A percentile compares a stretch with the other conserved stretches of the same genome.
Evolutionary conservation across 1,140 invertebrate genomes (phyloP).

Genomic region (Zaprionus taronus): DNA sequence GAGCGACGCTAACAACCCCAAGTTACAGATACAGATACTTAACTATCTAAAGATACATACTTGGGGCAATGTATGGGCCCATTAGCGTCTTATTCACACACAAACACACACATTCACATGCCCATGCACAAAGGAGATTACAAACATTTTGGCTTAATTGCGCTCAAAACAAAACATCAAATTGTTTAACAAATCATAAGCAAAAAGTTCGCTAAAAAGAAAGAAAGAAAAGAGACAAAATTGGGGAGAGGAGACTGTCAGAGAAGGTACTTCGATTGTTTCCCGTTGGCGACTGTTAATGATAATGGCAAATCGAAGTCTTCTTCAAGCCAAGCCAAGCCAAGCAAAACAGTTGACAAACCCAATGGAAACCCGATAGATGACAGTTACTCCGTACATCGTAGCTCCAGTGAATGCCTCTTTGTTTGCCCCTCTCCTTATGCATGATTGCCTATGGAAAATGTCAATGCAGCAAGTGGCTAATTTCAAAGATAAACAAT

Average conservation of each 20-base stretch:
- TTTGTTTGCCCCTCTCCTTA: constrained; percentile 36
- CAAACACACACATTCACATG: constrained; percentile 36
- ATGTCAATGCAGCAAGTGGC: constrained; percentile 61
- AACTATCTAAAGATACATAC: neutral
- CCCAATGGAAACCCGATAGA: constrained; percentile 67
- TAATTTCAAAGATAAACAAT: constrained; percentile 29
- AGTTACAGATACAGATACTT: constrained; percentile 41
- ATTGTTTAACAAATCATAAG: constrained; percentile 61
- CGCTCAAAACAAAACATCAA: constrained; percentile 30
- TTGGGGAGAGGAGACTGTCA: neutral
- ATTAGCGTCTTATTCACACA: constrained; percentile 62
- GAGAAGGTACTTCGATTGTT: constrained; percentile 30
- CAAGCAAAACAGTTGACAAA: constrained; percentile 68
- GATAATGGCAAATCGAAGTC: constrained; percentile 51
- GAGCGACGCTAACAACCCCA: constrained; percentile 11
- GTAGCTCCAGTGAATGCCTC: constrained; percentile 9
- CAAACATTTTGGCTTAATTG: constrained; percentile 62
- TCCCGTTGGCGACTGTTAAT: constrained; percentile 54
- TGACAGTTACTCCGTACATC: constrained; percentile 54
- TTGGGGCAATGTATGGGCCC: constrained; percentile 32
- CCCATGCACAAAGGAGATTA: constrained; percentile 52
- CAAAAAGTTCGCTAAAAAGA: constrained; percentile 38
- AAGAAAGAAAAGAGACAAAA: neutral
- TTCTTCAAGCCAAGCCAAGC: constrained; percentile 46
- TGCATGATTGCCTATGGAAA: constrained; percentile 74